Evolutionary conservation across 2,797 vertebrate species (phyloP), one percentile per base, ranked within the genome.

Genomic region (Arremon aurantiirostris): DNA sequence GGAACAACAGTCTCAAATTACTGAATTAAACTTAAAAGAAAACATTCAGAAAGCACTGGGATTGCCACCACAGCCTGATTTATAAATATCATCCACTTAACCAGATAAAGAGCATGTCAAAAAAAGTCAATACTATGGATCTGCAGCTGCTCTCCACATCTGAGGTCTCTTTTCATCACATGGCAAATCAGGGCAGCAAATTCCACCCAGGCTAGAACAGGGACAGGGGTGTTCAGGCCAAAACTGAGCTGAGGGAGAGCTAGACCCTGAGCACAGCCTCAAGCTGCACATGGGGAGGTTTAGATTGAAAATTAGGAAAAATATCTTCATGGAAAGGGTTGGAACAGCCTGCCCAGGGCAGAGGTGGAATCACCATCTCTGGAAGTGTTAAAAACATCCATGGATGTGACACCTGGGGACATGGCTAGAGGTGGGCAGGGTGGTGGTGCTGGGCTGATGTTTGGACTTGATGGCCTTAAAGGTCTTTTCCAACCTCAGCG

Each of bases 111-210:
- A 59, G 64, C 50, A 34, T n/a, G 72, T 93, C 89, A 70, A 66
- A 89, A 85, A 72, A 82, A 94, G 90, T 95, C 95, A 88, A 95
- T 96, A 94, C 41, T 94, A 96, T 95, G 84, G 93, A 94, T 94
- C 94, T 63, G 39, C 66, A 63, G 85, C 79, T 89, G 86, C 37
- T 85, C 68, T 35, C 28, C 28, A 22, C 80, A 60, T 42, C 63
- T 72, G 83, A 93, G 73, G 39, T 72, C 89, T 93, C 90, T 90
- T 85, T 94, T 75, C 66, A 89, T 90, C 90, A 91, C 6, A 18
- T 2, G 28, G 75, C 39, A 92, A 77, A 86, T 1, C 70, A 59
- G 35, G 47, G 72, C 75, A 83, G 79, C 15, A 70, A 86, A 86
- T 70, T 53, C 66, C 81, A 28, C 8, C 35, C 64, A 65, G 47